Base-by-base conservation (phyloP, 2,113 vertebrate genomes). In the Corapipo altera region DNA sequence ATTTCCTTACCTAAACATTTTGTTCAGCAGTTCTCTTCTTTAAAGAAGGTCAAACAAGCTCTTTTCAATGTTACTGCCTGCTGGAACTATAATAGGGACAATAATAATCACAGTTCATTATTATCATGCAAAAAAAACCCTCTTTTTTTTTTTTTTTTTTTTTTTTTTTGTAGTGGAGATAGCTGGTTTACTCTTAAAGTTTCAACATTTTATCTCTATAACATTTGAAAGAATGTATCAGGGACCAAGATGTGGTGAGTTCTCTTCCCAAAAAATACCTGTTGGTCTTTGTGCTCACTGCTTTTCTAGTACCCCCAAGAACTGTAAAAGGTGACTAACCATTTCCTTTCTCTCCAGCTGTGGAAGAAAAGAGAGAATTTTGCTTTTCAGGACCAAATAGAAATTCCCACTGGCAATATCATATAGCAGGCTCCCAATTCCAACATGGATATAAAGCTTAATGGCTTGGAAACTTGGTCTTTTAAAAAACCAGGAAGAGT, bases 1-100 rank as follows among this genome's bases (percentile, higher is more conserved):
- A 93, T 88, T 93, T 95, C 90, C 79, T 93, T 75, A 52, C 52
- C 26, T 90, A 83, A 91, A 88, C 19, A 93, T 92, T 95, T 95
- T 86, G 79, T 92, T 61, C 88, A 75, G 51, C 69, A 88, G 32
- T 91, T 90, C 41, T 46, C 24, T 72, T 91, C 69, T 88, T 94
- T 71, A 90, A 71, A 94, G 75, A 88, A 96, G 85, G 93, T 96
- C 88, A 95, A 28, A 95, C n/a, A 88, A 83, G 48, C 57, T 81
- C 52, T 91, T 93, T 88, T 88, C 75, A 61, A 44, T 75, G 46
- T 91, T 90, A 80, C 81, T 83, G 43, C 18, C 46, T 73, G 23
- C 20, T 81, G 24, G 61, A 74, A 35, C 48, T 84, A 20, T 52
- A 94, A 48, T 64, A 66, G 37, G 33, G 43, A 27, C 24, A 86